Conservation (phyloP, 2,797 vertebrate species). For the Orestias chungarensis region DNA sequence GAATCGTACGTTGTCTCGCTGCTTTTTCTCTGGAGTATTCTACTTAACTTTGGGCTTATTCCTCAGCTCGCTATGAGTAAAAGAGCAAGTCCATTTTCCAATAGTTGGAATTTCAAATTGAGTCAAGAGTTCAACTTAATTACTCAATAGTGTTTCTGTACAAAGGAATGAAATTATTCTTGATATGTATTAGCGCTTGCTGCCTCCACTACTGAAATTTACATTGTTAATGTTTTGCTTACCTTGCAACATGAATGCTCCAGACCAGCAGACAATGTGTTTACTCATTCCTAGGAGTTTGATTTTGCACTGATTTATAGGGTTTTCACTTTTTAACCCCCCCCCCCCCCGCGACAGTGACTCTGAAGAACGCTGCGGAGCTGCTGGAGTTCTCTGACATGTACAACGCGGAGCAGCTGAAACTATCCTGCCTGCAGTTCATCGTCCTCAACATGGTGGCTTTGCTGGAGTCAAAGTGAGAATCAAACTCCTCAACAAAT, state of each 20-base stretch:
- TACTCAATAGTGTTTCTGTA: no score
- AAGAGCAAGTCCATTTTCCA: background rate
- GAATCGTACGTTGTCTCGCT: conserved; percentile 83
- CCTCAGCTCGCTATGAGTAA: background rate
- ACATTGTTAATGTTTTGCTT: background rate
- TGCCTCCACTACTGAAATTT: background rate
- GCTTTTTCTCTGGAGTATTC: background rate
- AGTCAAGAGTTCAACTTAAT: no score
- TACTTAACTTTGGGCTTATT: background rate
- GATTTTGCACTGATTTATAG: background rate
- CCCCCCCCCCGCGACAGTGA: conserved; percentile 79
- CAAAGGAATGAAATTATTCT: background rate
- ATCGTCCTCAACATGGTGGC: conserved; percentile 93
- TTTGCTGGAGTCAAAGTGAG: conserved; percentile 93
- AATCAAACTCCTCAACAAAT: background rate
- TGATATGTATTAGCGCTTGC: background rate
- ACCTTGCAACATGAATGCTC: background rate
- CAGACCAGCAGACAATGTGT: no score
- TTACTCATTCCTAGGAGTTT: no score
- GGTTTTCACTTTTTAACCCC: background rate
- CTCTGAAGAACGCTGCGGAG: conserved; percentile 92
- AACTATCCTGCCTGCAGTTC: conserved; percentile 94
- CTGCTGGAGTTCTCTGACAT: conserved; percentile 91
- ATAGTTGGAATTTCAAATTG: background rate
- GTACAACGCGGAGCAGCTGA: conserved; percentile 94